A percentile compares a stretch with the other conserved stretches of the same genome.
Evolutionary conservation across 2,888 invertebrate species (phyloP).

Genomic region (Drosophila stalkeri): DNA sequence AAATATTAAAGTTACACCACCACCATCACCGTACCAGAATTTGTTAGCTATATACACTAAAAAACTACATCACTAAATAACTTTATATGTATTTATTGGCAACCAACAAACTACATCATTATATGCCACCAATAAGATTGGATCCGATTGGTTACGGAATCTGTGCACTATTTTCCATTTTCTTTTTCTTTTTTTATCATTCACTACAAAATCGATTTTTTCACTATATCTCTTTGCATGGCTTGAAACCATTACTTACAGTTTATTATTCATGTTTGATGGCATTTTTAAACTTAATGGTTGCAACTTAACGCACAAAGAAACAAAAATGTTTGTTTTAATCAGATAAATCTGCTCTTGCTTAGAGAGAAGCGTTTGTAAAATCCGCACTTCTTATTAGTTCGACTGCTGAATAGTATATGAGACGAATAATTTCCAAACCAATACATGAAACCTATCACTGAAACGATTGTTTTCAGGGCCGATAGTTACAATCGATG

Average conservation of each 20-base stretch:
- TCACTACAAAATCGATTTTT: constrained; percentile 83
- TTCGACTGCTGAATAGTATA: constrained; percentile 52
- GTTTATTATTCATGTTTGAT: constrained; percentile 85
- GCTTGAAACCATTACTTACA: constrained; percentile 82
- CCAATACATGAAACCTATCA: constrained; percentile 28
- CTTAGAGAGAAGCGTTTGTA: constrained; percentile 34
- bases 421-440: constrained; percentile 25
- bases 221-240: constrained; percentile 60
- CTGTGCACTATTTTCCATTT: constrained; percentile 66
- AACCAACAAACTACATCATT: constrained; percentile 54
- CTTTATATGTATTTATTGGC: constrained; percentile 55
- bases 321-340: constrained; percentile 57
- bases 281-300: constrained; percentile 84
- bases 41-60: constrained; percentile 62
- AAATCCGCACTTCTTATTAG: constrained; percentile 50
- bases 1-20: constrained; percentile 52
- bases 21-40: constrained; percentile 59
- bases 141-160: constrained; percentile 53
- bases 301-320: constrained; percentile 81
- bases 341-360: constrained; percentile 36
- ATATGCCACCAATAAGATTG: constrained; percentile 72
- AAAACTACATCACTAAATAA: constrained; percentile 61
- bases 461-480: constrained; percentile 5
- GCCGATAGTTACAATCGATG: background rate
- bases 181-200: constrained; percentile 43